phyloP scores from a whole-genome alignment of 37 sponge, comb jelly and placozoan species.

The Diacarnus erythraeanus region DNA sequence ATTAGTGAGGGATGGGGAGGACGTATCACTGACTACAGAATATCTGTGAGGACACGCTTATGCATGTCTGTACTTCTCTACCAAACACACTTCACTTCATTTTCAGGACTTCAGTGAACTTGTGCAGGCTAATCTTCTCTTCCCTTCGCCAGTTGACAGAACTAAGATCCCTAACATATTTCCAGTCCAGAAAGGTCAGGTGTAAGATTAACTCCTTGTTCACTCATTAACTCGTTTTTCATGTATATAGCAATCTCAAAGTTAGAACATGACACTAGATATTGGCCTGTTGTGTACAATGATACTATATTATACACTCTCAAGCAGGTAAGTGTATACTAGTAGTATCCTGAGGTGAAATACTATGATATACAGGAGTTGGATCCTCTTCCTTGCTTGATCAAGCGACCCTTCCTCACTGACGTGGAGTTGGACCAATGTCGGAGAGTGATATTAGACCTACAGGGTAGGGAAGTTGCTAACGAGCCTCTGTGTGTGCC shows the following conservation, averaged over 20 bases:
- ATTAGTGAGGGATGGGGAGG: conserved; percentile 89
- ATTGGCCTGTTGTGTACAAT: conserved; percentile 80
- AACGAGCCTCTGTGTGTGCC: conserved; percentile 63
- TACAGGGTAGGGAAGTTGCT: conserved; percentile 46
- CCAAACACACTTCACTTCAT: neutral
- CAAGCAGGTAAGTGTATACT: conserved; percentile 40
- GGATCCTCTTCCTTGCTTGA: conserved; percentile 51
- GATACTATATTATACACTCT: conserved; percentile 71
- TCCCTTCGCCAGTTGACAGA: conserved; percentile 56
- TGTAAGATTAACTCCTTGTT: no score
- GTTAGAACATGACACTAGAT: conserved; percentile 67
- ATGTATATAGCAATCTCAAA: conserved; percentile 39
- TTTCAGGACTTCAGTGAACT: conserved; percentile 81
- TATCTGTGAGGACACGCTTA: conserved; percentile 42
- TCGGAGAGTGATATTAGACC: conserved; percentile 28
- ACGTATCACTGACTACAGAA: conserved; percentile 88
- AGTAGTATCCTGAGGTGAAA: neutral
- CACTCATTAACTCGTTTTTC: neutral
- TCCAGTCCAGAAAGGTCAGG: conserved; percentile 54
- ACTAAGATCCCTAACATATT: conserved; percentile 52
- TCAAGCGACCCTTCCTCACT: conserved; percentile 17
- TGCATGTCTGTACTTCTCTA: neutral
- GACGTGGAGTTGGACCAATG: conserved; percentile 64
- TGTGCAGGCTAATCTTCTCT: conserved; percentile 49
- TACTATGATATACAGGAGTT: conserved; percentile 48